phyloP scores from a whole-genome alignment of 2,888 invertebrate species.

The Pilophorus perplexus region DNA sequence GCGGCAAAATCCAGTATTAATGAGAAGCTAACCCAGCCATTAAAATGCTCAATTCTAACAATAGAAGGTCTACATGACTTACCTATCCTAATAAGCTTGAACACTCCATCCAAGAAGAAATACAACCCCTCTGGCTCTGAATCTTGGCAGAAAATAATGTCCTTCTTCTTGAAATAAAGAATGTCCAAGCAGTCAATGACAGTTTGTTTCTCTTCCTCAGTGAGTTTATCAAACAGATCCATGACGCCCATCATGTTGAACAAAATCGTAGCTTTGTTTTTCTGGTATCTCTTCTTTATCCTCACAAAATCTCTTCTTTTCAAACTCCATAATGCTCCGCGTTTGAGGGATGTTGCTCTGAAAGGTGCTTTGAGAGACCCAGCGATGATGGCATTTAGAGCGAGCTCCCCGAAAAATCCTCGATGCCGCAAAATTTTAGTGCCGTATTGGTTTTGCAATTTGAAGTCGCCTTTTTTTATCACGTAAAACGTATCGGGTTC shows the following conservation, averaged over 20 bases:
- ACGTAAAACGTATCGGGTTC: conserved; percentile 2
- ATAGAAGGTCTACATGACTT: background rate
- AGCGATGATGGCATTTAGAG: background rate
- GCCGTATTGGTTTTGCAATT: background rate
- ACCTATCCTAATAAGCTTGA: conserved; percentile 12
- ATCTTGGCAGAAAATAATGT: conserved; percentile 14
- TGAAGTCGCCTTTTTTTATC: conserved; percentile 7
- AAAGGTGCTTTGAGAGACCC: background rate
- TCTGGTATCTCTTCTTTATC: background rate
- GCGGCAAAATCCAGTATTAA: too few relatives aligned
- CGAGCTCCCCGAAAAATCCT: conserved; percentile 15
- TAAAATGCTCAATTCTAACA: too few relatives aligned
- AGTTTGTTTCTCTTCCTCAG: conserved; percentile 8
- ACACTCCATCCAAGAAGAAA: conserved; percentile 1
- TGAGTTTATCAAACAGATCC: conserved; percentile 1
- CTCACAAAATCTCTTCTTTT: background rate
- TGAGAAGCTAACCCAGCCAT: too few relatives aligned
- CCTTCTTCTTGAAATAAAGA: background rate
- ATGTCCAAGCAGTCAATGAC: conserved; percentile 4
- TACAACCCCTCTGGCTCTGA: conserved; percentile 3
- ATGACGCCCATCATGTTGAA: background rate
- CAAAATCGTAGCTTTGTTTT: background rate
- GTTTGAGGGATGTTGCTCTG: background rate
- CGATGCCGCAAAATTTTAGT: background rate
- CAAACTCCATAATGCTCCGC: conserved; percentile 17